Evolutionary conservation across 2,797 vertebrate species (phyloP), one percentile per base, ranked within the genome.

Genomic region (Leptatherina wallacei): DNA sequence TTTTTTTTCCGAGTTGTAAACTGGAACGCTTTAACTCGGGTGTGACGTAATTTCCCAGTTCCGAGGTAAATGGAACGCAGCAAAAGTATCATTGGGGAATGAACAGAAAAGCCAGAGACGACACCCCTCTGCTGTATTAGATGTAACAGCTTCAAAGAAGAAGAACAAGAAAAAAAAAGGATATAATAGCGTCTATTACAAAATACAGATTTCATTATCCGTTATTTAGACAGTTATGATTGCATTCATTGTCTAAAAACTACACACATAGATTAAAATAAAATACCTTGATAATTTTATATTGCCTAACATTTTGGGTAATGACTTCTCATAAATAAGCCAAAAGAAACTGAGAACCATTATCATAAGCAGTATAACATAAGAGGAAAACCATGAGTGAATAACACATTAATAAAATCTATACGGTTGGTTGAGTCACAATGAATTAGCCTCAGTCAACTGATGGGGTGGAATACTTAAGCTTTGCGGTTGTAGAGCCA

Each of bases 401-500:
- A 68, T 32, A 33, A 71, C 32, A 12, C 44, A 68, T 61, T 49
- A 33, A 64, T 67, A 40, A 58, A 73, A 80, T 29, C 58, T 56
- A 72, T 52, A 30, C 2, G 38, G 38, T 70, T 60, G 14, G n/a
- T 69, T 29, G 13, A 47, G 65, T 33, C 64, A 40, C 56, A 20
- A 60, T 49, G 65, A 54, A 72, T 59, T 30, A 24, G 40, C 47
- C 40, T 6, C 65, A 64, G 5, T 80, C 78, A 65, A 69, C 47
- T 63, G 64, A 18, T n/a, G 14, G 22, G 49, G 27, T 7, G 6
- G 6, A 42, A 64, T 36, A 56, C 55, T 64, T 44, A 11, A 52
- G 29, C 33, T 61, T 61, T 61, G 70, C n/a, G 85, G 85, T 76
- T 69, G 78, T 24, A 82, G 8, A 68, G 47, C 49, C 49, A 73